A percentile compares a stretch with the other conserved stretches of the same genome.
phyloP scores from a whole-genome alignment of 2,113 vertebrate species.

The Proterorhinus semilunaris region DNA sequence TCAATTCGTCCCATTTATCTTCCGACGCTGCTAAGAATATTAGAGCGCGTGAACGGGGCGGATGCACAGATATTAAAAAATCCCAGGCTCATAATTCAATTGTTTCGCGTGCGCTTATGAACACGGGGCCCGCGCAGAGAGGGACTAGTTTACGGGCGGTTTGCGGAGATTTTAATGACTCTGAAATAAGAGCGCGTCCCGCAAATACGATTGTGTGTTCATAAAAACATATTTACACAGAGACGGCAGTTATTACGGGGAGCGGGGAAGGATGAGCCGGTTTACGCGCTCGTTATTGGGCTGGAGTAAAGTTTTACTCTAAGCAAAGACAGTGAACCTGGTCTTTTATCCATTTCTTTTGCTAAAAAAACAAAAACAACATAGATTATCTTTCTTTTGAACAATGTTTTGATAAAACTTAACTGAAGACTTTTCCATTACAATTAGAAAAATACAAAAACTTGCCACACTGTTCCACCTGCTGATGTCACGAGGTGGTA shows the following conservation, averaged over 20 bases:
- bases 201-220: conserved; percentile 49
- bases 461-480: no score
- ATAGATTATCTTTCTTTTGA: no score
- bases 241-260: conserved; percentile 31
- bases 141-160: conserved; percentile 57
- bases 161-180: conserved; percentile 50
- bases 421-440: no score
- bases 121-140: conserved; percentile 55
- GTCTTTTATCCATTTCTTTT: no score
- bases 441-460: no score
- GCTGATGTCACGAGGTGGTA: no score
- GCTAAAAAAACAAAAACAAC: no score
- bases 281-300: conserved; percentile 13
- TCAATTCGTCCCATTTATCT: background rate
- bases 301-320: no score
- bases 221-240: conserved; percentile 52
- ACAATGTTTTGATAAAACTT: no score
- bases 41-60: conserved; percentile 28
- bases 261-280: conserved; percentile 8
- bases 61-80: conserved; percentile 58
- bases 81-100: conserved; percentile 55
- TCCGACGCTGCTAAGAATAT: conserved; percentile 24
- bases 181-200: conserved; percentile 38
- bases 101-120: conserved; percentile 63
- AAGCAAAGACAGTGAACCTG: no score